Percentiles rank a stretch among this genome's conserved stretches.
These are phyloP conservation scores for Mola mola DNA, from an alignment of 2,113 vertebrate genomes.

Conservation along the genomic window DNA sequence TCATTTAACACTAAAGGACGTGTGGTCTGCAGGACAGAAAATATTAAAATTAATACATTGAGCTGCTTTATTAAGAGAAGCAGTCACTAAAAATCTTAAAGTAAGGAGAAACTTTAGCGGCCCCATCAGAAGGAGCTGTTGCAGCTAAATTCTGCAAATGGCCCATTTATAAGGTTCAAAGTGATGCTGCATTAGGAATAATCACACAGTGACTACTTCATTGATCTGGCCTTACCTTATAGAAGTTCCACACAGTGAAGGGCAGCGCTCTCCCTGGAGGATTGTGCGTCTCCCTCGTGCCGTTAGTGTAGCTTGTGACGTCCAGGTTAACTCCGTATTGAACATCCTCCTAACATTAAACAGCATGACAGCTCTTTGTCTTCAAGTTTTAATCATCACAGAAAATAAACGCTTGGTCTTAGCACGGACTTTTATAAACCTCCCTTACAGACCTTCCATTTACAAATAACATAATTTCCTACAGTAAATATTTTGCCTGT, in stretches of 20 bases:
- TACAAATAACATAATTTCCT: too few species aligned
- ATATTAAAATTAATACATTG: conserved; percentile 11
- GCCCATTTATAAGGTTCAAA: too few species aligned
- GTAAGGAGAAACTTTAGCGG: conserved; percentile 13
- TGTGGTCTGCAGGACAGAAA: conserved; percentile 2
- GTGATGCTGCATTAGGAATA: not conserved
- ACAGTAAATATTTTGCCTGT: too few species aligned
- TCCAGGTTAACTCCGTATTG: conserved; percentile 93
- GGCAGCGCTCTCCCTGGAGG: conserved; percentile 90
- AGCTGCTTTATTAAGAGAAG: conserved; percentile 25
- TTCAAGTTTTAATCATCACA: not conserved
- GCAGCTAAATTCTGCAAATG: too few species aligned
- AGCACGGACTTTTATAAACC: not conserved
- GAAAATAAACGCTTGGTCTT: not conserved
- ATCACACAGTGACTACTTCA: not conserved
- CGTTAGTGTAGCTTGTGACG: conserved; percentile 90
- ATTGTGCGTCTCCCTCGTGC: conserved; percentile 90
- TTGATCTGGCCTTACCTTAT: conserved; percentile 72
- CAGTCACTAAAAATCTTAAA: conserved; percentile 2
- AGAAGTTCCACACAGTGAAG: conserved; percentile 91
- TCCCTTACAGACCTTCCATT: not conserved
- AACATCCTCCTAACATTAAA: conserved; percentile 80
- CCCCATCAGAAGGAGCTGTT: too few species aligned
- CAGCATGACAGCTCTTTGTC: not conserved
- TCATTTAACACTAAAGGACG: not conserved